Conservation (phyloP, 2,888 invertebrate species). For the Physocephala rufipes region DNA sequence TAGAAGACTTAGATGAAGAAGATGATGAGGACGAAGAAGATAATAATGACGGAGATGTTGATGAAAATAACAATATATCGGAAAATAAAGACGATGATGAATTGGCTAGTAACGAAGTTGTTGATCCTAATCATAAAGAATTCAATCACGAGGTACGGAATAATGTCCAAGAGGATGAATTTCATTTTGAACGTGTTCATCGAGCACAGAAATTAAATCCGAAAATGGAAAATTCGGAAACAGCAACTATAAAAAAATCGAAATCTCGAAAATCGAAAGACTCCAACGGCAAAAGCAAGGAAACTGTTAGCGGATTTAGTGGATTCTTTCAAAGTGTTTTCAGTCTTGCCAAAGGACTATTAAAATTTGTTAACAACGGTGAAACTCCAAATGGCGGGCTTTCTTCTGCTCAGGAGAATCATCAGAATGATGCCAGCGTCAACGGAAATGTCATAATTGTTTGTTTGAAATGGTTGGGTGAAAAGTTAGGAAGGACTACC, state of each 20-base stretch:
- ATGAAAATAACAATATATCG: conserved; percentile 39
- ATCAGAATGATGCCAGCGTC: not conserved
- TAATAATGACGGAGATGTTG: conserved; percentile 39
- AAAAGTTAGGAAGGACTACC: conserved; percentile 42
- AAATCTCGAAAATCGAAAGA: conserved; percentile 24
- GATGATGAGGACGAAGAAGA: conserved; percentile 47
- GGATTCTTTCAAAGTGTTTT: conserved; percentile 41
- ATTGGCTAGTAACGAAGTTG: conserved; percentile 44
- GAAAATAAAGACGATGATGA: conserved; percentile 35
- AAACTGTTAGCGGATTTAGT: conserved; percentile 41
- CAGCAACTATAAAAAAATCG: conserved; percentile 1
- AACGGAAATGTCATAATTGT: conserved; percentile 54
- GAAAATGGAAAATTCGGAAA: conserved; percentile 16
- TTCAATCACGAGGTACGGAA: conserved; percentile 46
- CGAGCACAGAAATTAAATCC: conserved; percentile 45
- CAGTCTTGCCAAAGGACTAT: conserved; percentile 30
- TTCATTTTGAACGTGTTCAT: conserved; percentile 50
- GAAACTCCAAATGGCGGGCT: conserved; percentile 17
- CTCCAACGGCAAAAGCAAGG: conserved; percentile 46
- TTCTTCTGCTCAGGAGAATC: conserved; percentile 14
- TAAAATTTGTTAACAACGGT: conserved; percentile 30
- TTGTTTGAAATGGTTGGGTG: conserved; percentile 58
- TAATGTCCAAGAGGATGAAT: conserved; percentile 47
- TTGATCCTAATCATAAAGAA: conserved; percentile 37
- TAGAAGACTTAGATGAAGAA: conserved; percentile 51